Base-by-base conservation (phyloP, 2,113 vertebrate species). In the Arvicanthis niloticus region DNA sequence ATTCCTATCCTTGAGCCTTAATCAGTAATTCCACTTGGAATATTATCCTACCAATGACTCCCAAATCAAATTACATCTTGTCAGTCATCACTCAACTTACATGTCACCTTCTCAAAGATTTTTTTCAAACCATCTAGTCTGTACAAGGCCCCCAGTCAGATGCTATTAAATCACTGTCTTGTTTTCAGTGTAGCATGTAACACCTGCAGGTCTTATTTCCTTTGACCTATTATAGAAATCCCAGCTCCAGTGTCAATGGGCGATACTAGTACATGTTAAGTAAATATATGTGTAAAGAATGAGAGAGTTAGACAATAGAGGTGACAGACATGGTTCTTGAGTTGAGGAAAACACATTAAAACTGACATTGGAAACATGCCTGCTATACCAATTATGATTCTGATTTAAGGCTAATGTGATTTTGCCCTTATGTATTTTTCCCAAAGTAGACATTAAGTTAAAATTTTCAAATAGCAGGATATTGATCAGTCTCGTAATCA, bases 401-500 rank as follows among this genome's bases (percentile, higher is more conserved):
- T 94, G 31, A 84, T 51, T 76, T 91, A 86, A 93, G 9, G 6
- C 29, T 68, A 77, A 81, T 77, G 31, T 72, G 17, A 92, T 89
- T 72, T 75, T 19, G 19, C 58, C 90, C 24, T 22, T 15, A 67
- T 11, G 1, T 31, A 42, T n/a, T 91, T 91, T 94, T 75, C 15
- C 22, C 72, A 72, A 62, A 26, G n/a, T 29, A 93, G 21, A 91
- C 86, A 15, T 73, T 96, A 91, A 92, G 19, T 82, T 31, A 21
- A 16, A 75, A 42, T 68, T 90, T 95, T 58, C 37, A 88, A 80
- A 34, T 65, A 17, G 17, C 91, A 65, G 82, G 67, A 89, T 48
- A 65, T 96, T 93, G 12, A 29, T 95, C 68, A 89, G 89, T 88
- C 65, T 90, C 76, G 0, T 75, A 81, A 96, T 84, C 92, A 76